Conservation (phyloP, 2,797 vertebrate species). For the Pantherophis vulpinus region DNA sequence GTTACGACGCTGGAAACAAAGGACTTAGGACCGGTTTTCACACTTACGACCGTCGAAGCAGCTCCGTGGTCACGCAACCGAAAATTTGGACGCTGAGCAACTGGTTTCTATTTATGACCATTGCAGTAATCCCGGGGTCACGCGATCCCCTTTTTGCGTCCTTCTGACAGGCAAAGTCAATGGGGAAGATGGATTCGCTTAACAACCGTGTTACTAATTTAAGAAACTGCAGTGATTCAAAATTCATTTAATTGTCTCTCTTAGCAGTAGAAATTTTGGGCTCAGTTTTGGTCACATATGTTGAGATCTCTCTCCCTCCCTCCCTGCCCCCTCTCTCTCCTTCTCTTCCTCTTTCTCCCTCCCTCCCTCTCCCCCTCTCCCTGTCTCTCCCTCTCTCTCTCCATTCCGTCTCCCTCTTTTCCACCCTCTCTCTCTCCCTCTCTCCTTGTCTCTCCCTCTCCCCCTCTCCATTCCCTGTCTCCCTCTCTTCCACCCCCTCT, state of each 20-base stretch:
- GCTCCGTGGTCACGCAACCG: not conserved
- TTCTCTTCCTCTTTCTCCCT: too few species aligned
- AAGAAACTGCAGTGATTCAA: not conserved
- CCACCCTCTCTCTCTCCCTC: too few species aligned
- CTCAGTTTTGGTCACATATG: not conserved
- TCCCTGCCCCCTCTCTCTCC: too few species aligned
- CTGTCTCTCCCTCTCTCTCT: accelerated
- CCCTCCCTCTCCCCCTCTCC: too few species aligned
- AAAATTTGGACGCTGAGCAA: not conserved
- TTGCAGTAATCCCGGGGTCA: not conserved
- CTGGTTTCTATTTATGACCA: not conserved
- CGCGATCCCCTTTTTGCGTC: not conserved
- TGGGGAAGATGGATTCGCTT: not conserved
- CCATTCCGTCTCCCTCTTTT: too few species aligned
- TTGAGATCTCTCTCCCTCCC: not conserved
- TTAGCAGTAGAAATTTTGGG: not conserved
- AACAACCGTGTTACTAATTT: not conserved
- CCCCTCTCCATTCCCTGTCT: too few species aligned
- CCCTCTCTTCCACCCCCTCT: too few species aligned
- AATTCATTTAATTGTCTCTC: not conserved
- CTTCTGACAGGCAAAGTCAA: not conserved
- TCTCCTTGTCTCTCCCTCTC: too few species aligned
- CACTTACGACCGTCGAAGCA: not conserved
- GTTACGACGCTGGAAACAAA: not conserved
- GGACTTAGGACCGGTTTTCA: not conserved